Percentiles rank a stretch among this genome's conserved stretches.
phyloP scores from a whole-genome alignment of 2,113 vertebrate species.

The Petroica traversi region DNA sequence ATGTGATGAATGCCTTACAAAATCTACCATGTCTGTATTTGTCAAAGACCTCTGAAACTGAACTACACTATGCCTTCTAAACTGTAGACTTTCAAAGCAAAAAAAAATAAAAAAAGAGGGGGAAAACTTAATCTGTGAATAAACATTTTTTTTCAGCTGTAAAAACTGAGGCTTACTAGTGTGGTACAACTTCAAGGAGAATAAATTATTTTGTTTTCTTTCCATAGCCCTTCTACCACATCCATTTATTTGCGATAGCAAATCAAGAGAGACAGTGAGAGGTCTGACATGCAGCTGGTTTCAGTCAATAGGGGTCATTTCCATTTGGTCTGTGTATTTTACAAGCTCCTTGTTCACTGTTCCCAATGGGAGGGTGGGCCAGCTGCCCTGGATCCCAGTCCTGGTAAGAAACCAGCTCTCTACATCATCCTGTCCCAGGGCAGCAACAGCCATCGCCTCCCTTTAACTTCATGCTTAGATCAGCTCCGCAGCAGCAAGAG shows the following conservation, averaged over 20 bases:
- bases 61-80: slow-evolving; percentile 33
- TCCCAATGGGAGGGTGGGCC: slow-evolving; percentile 80
- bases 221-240: slow-evolving; percentile 32
- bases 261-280: slow-evolving; percentile 66
- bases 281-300: slow-evolving; percentile 81
- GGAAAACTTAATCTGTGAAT: slow-evolving; percentile 51
- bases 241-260: slow-evolving; percentile 72
- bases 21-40: slow-evolving; percentile 49
- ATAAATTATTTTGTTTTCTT: slow-evolving; percentile 64
- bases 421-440: slow-evolving; percentile 56
- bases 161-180: slow-evolving; percentile 43
- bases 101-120: not conserved
- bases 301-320: slow-evolving; percentile 81
- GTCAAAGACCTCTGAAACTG: slow-evolving; percentile 50
- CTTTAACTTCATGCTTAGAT: not conserved
- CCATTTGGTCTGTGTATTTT: slow-evolving; percentile 81
- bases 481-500: not conserved
- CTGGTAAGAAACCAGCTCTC: slow-evolving; percentile 69
- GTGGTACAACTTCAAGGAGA: slow-evolving; percentile 37
- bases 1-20: slow-evolving; percentile 44
- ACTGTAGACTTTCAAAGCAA: slow-evolving; percentile 18
- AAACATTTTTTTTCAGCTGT: slow-evolving; percentile 64
- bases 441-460: not conserved
- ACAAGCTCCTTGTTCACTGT: slow-evolving; percentile 83
- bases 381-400: slow-evolving; percentile 79